These are phyloP conservation scores for Salmo trutta DNA, from an alignment of 2,797 vertebrate species.

Conservation along the genomic window DNA sequence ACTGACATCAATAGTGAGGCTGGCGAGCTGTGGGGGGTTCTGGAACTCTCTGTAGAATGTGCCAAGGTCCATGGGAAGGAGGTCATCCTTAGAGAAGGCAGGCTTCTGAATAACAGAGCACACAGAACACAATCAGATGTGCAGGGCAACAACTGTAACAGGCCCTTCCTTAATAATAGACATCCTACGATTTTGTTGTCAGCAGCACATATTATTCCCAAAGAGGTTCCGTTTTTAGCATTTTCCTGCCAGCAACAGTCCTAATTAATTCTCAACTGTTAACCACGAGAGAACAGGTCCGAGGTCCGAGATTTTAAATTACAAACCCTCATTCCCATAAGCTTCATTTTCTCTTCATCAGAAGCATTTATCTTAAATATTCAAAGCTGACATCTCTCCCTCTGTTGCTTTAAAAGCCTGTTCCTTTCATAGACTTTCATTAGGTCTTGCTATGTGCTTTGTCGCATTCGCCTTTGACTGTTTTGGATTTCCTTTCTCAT, in stretches of 20 bases:
- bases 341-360: neutral
- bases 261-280: neutral
- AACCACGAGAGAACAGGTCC: neutral
- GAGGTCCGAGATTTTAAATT: neutral
- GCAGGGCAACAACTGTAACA: neutral
- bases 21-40: constrained; percentile 96
- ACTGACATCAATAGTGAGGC: constrained; percentile 93
- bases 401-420: neutral
- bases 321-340: neutral
- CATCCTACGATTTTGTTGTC: neutral
- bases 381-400: neutral
- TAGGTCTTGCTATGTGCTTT: neutral
- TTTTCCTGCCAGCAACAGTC: neutral
- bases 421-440: neutral
- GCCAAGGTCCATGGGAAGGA: constrained; percentile 96
- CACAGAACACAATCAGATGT: neutral
- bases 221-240: neutral
- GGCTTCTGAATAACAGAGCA: constrained; percentile 80
- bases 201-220: neutral
- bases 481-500: neutral
- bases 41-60: constrained; percentile 99
- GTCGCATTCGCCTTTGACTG: neutral
- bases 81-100: constrained; percentile 97
- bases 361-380: neutral
- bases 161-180: neutral